Evolutionary conservation across 2,888 invertebrate species (phyloP), one percentile per base, ranked within the genome.

Genomic region (Harpalus rubripes): DNA sequence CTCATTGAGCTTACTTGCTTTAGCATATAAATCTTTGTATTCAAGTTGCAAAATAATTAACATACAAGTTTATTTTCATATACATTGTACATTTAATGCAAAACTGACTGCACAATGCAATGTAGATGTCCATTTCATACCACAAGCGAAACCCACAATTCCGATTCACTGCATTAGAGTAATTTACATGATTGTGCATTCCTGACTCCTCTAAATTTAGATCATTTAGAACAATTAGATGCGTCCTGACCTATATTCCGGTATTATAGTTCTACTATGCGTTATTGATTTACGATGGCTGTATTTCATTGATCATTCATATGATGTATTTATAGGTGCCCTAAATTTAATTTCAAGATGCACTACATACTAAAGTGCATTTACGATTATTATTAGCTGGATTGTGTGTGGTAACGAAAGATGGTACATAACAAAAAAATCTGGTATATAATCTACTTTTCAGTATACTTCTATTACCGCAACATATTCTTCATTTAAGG

Each of bases 151-250:
- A 32, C 32, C 6, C 32, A 6, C 32, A 32, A 32, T 32, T 52
- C 44, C 44, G 8, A 52, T 52, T 52, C 10, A 52, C 10, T 52
- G 10, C 44, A 52, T 52, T 52, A 52, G 44, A 52, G 10, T 52
- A 52, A 52, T 52, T 52, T 52, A 12, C 44, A 52, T 52, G 8
- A 52, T 52, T 52, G 44, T 8, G 44, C 44, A 52, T 52, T 52
- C 44, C 44, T 52, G 12, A 52, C 44, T 52, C 44, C 44, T 52
- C 44, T 63, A 26, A 63, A 63, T 63, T 63, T 63, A 63, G 63
- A 63, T 12, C 63, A 63, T 39, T 68, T 32, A 68, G 68, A 68
- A 32, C 39, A 68, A 68, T 68, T 68, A 68, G 68, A 32, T 39
- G n/a, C 7, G 22, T 26, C 26, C 6, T 68, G 68, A 68, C 68